These are phyloP conservation scores for Myripristis jacobus DNA, from an alignment of 2,797 vertebrate genomes.

Conservation along the genomic window DNA sequence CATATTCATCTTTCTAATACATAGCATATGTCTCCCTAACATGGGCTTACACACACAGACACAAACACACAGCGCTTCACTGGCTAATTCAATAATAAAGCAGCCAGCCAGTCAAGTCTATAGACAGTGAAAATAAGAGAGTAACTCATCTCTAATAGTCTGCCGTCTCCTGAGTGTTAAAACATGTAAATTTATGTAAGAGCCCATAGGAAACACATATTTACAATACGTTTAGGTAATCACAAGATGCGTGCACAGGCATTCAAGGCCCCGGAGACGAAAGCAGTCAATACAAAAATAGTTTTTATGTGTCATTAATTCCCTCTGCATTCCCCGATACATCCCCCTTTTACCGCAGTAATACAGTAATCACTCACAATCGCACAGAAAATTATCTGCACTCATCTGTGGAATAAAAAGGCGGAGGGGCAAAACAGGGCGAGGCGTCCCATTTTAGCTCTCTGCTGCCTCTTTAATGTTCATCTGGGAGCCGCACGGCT, in stretches of 20 bases:
- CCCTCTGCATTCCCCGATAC: slow-evolving; percentile 89
- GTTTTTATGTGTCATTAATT: slow-evolving; percentile 99
- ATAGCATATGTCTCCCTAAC: slow-evolving; percentile 68
- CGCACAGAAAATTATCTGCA: slow-evolving; percentile 94
- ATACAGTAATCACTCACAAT: slow-evolving; percentile 98
- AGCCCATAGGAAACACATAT: slow-evolving; percentile 87
- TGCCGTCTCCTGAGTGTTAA: slow-evolving; percentile 86
- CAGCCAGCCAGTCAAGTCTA: slow-evolving; percentile 63
- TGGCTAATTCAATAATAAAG: slow-evolving; percentile 85
- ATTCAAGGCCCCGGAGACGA: slow-evolving; percentile 85
- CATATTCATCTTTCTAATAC: slow-evolving; percentile 79
- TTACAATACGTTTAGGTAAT: slow-evolving; percentile 92
- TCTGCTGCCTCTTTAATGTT: slow-evolving; percentile 88
- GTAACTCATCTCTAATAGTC: slow-evolving; percentile 84
- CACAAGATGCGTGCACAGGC: slow-evolving; percentile 88
- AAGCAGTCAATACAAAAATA: slow-evolving; percentile 91
- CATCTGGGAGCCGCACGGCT: slow-evolving; percentile 82
- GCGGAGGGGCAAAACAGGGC: slow-evolving; percentile 82
- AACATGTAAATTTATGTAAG: slow-evolving; percentile 89
- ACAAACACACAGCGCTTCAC: slow-evolving; percentile 75
- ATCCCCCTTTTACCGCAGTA: slow-evolving; percentile 92
- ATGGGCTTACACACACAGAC: slow-evolving; percentile 68
- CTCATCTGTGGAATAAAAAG: slow-evolving; percentile 92
- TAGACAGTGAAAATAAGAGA: slow-evolving; percentile 73
- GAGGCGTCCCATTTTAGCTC: slow-evolving; percentile 83